These are phyloP conservation scores for Hycleus cichorii DNA, from an alignment of 1,140 invertebrate genomes.

Conservation along the genomic window DNA sequence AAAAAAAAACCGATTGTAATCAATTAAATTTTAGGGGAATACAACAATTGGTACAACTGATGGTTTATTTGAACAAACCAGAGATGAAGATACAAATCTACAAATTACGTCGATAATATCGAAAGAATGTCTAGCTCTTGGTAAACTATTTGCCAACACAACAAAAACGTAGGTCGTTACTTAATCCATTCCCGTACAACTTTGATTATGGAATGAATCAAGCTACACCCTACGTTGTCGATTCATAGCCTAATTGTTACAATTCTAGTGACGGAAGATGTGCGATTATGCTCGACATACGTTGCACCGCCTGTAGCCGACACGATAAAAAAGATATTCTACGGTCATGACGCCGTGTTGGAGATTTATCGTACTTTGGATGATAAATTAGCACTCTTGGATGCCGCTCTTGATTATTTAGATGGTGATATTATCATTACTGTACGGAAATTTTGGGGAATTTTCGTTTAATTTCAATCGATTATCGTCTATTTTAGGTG, in stretches of 20 bases:
- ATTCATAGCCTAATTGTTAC: background rate
- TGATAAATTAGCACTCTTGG: slow-evolving; percentile 29
- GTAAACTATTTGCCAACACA: slow-evolving; percentile 13
- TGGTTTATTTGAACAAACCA: slow-evolving; percentile 17
- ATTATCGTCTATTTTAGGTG: slow-evolving; percentile 17
- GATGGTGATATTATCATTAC: slow-evolving; percentile 34
- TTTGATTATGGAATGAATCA: no score
- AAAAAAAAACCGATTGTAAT: background rate
- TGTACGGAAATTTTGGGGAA: slow-evolving; percentile 5
- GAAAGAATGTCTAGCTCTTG: slow-evolving; percentile 26
- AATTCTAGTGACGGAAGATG: slow-evolving; percentile 30
- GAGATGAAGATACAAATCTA: slow-evolving; percentile 18
- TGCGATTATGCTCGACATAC: slow-evolving; percentile 12
- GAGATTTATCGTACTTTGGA: slow-evolving; percentile 24
- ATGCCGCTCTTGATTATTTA: slow-evolving; percentile 27
- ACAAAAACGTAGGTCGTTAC: background rate
- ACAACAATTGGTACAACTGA: background rate
- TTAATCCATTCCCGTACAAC: background rate
- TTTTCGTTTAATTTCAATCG: background rate
- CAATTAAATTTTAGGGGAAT: slow-evolving; percentile 17
- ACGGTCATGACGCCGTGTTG: slow-evolving; percentile 23
- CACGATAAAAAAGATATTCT: slow-evolving; percentile 30
- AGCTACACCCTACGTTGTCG: no score
- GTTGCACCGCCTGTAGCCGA: slow-evolving; percentile 23
- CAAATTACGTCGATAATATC: slow-evolving; percentile 32